Conservation (phyloP, 2,797 vertebrate species). For the Pantherophis alleghaniensis region DNA sequence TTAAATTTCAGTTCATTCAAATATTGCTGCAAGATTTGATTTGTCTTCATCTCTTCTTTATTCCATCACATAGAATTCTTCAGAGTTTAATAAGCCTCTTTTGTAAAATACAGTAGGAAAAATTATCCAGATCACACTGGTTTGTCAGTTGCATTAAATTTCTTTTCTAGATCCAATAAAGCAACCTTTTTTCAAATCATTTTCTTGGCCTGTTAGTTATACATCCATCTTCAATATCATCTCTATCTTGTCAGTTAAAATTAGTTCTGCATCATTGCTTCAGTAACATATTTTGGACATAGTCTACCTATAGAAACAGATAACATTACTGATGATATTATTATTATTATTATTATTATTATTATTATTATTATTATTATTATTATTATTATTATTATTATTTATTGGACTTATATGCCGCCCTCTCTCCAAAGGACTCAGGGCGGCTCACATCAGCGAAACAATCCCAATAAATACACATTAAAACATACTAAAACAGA, state of each 20-base stretch:
- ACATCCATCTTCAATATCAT: not conserved
- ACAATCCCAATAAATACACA: no score
- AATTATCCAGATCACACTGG: not conserved
- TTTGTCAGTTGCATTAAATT: not conserved
- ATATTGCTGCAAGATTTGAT: not conserved
- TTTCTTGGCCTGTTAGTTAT: not conserved
- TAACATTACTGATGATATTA: not conserved
- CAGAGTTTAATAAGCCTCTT: not conserved
- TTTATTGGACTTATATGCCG: no score
- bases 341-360: no score
- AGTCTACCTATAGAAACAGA: not conserved
- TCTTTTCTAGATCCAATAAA: not conserved
- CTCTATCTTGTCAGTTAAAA: not conserved
- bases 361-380: no score
- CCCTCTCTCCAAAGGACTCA: no score
- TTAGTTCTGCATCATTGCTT: not conserved
- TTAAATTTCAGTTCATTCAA: not conserved
- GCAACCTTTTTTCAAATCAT: not conserved
- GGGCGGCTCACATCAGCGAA: no score
- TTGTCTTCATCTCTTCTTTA: not conserved
- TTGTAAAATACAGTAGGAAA: not conserved
- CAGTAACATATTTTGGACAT: not conserved
- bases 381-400: no score
- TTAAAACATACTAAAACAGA: no score
- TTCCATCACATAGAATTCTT: not conserved